Conservation (phyloP, 2,797 vertebrate genomes). For the Ibycter americanus region DNA sequence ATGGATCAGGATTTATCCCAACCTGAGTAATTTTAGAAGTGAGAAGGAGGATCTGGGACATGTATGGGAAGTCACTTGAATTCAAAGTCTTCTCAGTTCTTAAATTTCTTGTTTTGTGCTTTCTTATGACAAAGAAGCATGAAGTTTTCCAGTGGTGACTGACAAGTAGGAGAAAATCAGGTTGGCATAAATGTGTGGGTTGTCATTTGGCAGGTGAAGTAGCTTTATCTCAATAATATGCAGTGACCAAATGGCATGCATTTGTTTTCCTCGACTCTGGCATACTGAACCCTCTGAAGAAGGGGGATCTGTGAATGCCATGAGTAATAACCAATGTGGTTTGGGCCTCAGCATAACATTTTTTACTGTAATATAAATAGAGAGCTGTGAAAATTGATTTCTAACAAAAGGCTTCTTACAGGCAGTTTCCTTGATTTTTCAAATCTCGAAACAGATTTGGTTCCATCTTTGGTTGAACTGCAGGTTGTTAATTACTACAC, state of each 20-base stretch:
- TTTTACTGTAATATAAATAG: neutral
- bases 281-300: neutral
- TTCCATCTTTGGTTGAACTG: neutral
- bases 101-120: neutral
- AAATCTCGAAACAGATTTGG: neutral
- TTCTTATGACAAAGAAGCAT: neutral
- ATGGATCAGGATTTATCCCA: neutral
- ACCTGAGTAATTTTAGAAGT: neutral
- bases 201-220: neutral
- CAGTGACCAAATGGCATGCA: neutral
- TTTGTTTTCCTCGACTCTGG: conserved; percentile 1
- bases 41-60: neutral
- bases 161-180: neutral
- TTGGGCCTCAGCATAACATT: neutral
- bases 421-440: neutral
- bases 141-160: neutral
- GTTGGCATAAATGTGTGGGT: neutral
- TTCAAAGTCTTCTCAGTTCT: neutral
- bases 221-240: neutral
- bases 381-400: neutral
- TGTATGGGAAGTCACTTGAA: neutral
- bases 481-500: neutral
- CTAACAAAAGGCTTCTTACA: neutral
- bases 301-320: neutral
- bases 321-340: neutral